Evolutionary conservation across 2,888 invertebrate genomes (phyloP), one percentile per base, ranked within the genome.

Genomic region (Campopleginae sp.): DNA sequence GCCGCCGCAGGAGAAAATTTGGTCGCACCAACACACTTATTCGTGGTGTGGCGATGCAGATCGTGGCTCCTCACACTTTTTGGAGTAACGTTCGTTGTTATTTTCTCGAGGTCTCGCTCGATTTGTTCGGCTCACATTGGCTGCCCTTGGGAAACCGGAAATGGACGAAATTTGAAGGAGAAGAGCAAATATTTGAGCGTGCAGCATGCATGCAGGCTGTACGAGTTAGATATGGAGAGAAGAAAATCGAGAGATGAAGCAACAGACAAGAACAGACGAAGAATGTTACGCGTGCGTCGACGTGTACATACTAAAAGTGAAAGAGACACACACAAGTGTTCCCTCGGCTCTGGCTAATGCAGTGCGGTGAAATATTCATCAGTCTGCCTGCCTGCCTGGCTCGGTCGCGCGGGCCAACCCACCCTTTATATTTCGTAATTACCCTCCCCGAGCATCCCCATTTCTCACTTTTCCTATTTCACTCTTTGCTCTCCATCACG

Each of bases 361-460:
- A 92, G 91, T 90, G 90, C 92, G 90, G 92, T 93, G 92, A 93
- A 93, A 93, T 93, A 93, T 93, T 93, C 93, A 93, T 93, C 92
- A 92, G 93, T 91, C 92, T 91, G 91, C 89, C 90, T 90, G 91
- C 88, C 89, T 90, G 90, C 88, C 89, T 90, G 90, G 87, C 84
- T 87, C 88, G 86, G 84, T 87, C 87, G 85, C 87, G 90, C 88
- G 89, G 90, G 89, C 88, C 91, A 89, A 88, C 90, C 92, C 91
- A 92, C 91, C 93, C 93, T 93, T 92, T 93, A 92, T 92, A 92
- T 93, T 92, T 92, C 91, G 92, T 93, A 93, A 93, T 93, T 92
- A 93, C 92, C 93, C 92, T 91, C 90, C 88, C 90, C 90, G 71
- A 89, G 89, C 85, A 88, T 68, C 71, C 87, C 86, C 88, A 86